A percentile compares a stretch with the other conserved stretches of the same genome.
phyloP scores from a whole-genome alignment of 2,888 invertebrate genomes.

The Pollenia labialis region DNA sequence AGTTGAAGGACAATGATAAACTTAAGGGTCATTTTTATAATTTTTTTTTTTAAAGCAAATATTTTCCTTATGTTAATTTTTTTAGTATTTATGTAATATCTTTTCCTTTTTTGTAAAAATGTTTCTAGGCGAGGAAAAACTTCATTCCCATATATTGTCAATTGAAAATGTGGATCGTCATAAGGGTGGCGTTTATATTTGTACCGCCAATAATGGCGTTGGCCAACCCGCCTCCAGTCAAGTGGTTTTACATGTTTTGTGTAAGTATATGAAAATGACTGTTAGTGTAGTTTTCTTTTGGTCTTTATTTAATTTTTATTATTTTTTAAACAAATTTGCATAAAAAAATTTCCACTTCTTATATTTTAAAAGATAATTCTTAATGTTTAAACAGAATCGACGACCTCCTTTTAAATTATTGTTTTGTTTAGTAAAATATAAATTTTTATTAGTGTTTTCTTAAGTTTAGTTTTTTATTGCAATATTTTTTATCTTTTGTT shows the following conservation, averaged over 20 bases:
- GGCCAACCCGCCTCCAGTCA: constrained; percentile 87
- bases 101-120: constrained; percentile 2
- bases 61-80: constrained; percentile 72
- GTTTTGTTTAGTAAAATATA: constrained; percentile 50
- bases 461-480: constrained; percentile 24
- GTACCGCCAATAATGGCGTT: constrained; percentile 87
- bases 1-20: constrained; percentile 37
- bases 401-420: constrained; percentile 46
- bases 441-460: constrained; percentile 55
- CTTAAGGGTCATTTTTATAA: constrained; percentile 68
- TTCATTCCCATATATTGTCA: constrained; percentile 86
- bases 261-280: constrained; percentile 84
- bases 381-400: constrained; percentile 8
- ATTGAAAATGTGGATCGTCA: constrained; percentile 87
- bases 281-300: background rate
- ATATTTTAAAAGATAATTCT: constrained; percentile 29
- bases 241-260: constrained; percentile 87
- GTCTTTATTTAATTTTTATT: background rate
- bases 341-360: constrained; percentile 11
- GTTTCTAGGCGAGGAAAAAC: constrained; percentile 86
- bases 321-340: background rate
- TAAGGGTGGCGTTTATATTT: constrained; percentile 87
- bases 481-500: constrained; percentile 1
- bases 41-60: constrained; percentile 59
- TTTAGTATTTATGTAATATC: constrained; percentile 19